phyloP scores from a whole-genome alignment of 2,113 vertebrate genomes.

The Cavia aperea region DNA sequence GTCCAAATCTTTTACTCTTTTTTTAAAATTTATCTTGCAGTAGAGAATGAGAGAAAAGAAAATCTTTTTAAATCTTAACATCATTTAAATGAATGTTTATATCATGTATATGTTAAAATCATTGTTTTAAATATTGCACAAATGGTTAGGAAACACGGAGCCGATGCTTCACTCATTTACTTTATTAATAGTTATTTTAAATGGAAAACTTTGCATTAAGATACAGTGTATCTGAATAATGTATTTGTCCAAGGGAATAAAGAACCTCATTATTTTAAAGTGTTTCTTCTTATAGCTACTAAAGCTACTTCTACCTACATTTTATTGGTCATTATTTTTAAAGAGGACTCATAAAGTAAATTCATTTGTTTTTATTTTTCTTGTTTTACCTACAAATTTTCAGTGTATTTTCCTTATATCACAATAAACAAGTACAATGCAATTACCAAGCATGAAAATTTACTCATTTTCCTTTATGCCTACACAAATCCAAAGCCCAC shows the following conservation, averaged over 20 bases:
- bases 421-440: conserved; percentile 50
- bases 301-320: conserved; percentile 61
- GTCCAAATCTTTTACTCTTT: background rate
- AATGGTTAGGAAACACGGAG: conserved; percentile 41
- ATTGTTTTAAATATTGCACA: conserved; percentile 50
- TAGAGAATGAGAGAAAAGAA: background rate
- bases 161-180: conserved; percentile 54
- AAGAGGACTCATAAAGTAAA: conserved; percentile 69
- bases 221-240: conserved; percentile 66
- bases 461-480: conserved; percentile 41
- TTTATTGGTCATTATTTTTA: conserved; percentile 74
- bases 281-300: conserved; percentile 71
- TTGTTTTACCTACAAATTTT: conserved; percentile 66
- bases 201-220: conserved; percentile 53
- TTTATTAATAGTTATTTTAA: conserved; percentile 65
- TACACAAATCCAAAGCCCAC: conserved; percentile 13
- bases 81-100: conserved; percentile 38
- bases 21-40: background rate
- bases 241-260: conserved; percentile 62
- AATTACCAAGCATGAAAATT: conserved; percentile 55
- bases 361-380: conserved; percentile 71
- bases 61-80: conserved; percentile 14
- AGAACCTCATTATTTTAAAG: conserved; percentile 68
- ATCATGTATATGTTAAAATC: conserved; percentile 14
- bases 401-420: conserved; percentile 43